A percentile compares a stretch with the other conserved stretches of the same genome.
phyloP scores from a whole-genome alignment of 2,113 vertebrate genomes.

The Australoheros scitulus region DNA sequence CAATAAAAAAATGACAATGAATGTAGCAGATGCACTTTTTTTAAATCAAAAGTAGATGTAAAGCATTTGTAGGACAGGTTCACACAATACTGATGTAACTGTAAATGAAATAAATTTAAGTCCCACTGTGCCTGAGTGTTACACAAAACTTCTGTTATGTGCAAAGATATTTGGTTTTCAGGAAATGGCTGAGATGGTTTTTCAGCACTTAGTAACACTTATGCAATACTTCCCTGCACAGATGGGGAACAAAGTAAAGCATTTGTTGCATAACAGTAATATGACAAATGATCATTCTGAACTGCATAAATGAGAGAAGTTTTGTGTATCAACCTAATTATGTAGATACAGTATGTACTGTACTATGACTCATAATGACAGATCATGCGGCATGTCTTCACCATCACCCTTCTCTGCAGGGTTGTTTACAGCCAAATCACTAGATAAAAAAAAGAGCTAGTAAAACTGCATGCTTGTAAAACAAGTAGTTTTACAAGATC shows the following conservation, averaged over 20 bases:
- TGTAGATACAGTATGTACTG: not conserved
- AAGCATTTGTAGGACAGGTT: not conserved
- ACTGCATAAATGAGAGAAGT: not conserved
- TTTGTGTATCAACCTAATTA: not conserved
- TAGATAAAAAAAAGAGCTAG: not conserved
- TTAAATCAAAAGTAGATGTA: not conserved
- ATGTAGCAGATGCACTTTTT: not conserved
- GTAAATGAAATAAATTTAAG: conserved; percentile 1
- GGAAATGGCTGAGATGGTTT: conserved; percentile 4
- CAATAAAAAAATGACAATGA: fast-evolving
- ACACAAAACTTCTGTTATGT: conserved; percentile 3
- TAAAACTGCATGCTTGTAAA: not conserved
- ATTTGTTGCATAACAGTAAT: not conserved
- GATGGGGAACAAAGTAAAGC: not conserved
- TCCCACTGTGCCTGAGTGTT: not conserved
- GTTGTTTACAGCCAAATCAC: not conserved
- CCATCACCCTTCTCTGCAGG: not conserved
- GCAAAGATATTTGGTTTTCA: conserved; percentile 1
- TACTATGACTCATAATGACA: not conserved
- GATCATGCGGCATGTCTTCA: not conserved
- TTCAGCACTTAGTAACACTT: conserved; percentile 10
- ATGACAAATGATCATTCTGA: not conserved
- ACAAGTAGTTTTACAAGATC: not conserved
- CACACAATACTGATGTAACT: not conserved
- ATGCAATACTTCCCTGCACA: not conserved